Evolutionary conservation across 2,888 invertebrate species (phyloP).

Genomic region (Luffia ferchaultella): DNA sequence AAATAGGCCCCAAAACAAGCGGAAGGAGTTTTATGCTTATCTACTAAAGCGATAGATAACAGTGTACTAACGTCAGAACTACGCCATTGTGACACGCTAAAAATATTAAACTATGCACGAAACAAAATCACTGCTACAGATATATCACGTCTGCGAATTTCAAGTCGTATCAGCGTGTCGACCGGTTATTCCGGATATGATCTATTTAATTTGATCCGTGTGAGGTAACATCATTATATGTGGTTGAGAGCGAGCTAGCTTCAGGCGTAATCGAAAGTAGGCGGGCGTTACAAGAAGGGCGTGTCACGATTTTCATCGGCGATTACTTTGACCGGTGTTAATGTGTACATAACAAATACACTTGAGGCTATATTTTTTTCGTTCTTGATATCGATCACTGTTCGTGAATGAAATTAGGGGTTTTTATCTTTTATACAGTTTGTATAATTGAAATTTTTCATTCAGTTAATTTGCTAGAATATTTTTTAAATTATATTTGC

Average conservation of each 20-base stretch:
- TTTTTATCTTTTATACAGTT: no score
- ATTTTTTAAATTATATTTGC: no score
- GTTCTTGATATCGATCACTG: no score
- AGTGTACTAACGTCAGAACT: background rate
- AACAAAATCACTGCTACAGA: background rate
- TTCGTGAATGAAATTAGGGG: no score
- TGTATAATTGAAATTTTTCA: no score
- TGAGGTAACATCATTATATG: constrained; percentile 19
- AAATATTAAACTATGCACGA: background rate
- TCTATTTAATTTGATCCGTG: constrained; percentile 20
- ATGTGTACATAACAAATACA: background rate
- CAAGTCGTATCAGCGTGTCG: background rate
- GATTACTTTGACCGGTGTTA: background rate
- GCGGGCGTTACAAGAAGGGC: constrained; percentile 5
- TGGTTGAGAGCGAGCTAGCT: background rate
- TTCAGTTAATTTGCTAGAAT: no score
- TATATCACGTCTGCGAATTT: background rate
- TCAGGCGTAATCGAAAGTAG: constrained; percentile 6
- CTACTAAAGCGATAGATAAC: background rate
- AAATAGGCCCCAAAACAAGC: background rate
- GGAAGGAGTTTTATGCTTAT: background rate
- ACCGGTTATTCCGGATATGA: constrained; percentile 11
- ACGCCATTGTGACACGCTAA: background rate
- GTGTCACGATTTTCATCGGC: constrained; percentile 2
- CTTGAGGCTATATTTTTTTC: background rate